Evolutionary conservation across 2,888 invertebrate species (phyloP), one percentile per base, ranked within the genome.

Genomic region (Trichogramma evanescens): DNA sequence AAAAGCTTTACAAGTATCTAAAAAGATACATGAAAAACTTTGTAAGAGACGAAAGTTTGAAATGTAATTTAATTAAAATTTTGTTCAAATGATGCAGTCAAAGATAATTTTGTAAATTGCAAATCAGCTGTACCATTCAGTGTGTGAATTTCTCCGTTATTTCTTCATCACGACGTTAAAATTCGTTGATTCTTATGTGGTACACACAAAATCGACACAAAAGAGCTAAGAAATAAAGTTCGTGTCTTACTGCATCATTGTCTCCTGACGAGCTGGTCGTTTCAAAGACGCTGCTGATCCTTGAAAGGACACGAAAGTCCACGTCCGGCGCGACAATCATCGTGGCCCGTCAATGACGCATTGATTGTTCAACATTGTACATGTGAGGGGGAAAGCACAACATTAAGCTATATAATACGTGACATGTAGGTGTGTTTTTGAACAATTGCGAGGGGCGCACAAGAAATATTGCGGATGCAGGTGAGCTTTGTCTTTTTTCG

Each of bases 281-380:
- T 51, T 57, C 44, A 57, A 57, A 57, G 45, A 41, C 26, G 26
- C 26, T 26, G 3, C 40, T 8, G 9, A 45, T 51, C 40, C 51
- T 51, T 45, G 42, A 7, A 13, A 10, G 26, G 38, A 8, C 4
- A 8, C 13, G 43, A 46, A 44, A 39, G 54, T 49, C 46, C 54
- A 26, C 8, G 55, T 55, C 55, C 49, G 49, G 42, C 13, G 41
- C 44, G 49, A 58, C 58, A 58, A 58, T 58, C 57, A 56, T 44
- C 50, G 44, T 44, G 39, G 50, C 50, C 44, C 45, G 44, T 39
- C 57, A 53, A 58, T 49, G 52, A 53, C 43, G 39, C 50, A 40
- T 48, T 38, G 58, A 58, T 58, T 58, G 53, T 58, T 49, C 48
- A 26, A 26, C 26, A 26, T 26, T 26, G 26, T 26, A 26, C 26